Evolutionary conservation across 2,797 vertebrate genomes (phyloP), one percentile per base, ranked within the genome.

Genomic region (Dendrocincla tyrannina): DNA sequence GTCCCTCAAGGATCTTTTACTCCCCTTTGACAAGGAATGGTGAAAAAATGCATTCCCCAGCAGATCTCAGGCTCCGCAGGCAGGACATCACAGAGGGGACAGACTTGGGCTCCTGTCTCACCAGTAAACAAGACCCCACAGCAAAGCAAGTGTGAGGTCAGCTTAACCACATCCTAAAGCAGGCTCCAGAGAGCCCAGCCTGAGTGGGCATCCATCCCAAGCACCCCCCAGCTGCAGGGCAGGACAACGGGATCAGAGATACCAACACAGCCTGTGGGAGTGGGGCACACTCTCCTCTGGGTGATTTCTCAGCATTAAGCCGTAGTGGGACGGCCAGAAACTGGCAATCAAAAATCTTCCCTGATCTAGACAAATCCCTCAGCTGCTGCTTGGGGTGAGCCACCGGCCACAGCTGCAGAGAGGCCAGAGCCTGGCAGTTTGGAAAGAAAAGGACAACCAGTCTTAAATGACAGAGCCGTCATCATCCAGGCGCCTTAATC

Each of bases 261-360:
- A 11, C 10, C 58, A 37, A 0, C 1, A 0, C 7, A 9, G 25
- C 17, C 5, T 9, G 1, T 0, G 0, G 35, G 49, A 83, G 32
- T 3, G 0, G 63, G 35, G 27, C 44, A 18, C 0, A 10, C 14
- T 47, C 22, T 39, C 10, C 42, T 50, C 53, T 0, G 3, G 13
- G 37, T 4, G 9, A 47, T 5, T 69, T 4, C 79, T 47, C 72
- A 33, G 52, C 4, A 0, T 28, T 60, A 42, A 84, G 28, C 70
- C 0, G 0, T 0, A 18, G 37, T 0, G 0, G n/a, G 44, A 56
- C 5, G 11, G 59, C n/a, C 84, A 79, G 83, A 72, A 66, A 33
- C 3, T 16, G 56, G 67, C 70, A 79, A 59, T 73, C 39, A 79
- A 62, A 75, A 83, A n/a, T 39, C 78, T 80, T 53, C 47, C 47